Conservation (phyloP, 1,140 invertebrate genomes). For the Penaeus japonicus region DNA sequence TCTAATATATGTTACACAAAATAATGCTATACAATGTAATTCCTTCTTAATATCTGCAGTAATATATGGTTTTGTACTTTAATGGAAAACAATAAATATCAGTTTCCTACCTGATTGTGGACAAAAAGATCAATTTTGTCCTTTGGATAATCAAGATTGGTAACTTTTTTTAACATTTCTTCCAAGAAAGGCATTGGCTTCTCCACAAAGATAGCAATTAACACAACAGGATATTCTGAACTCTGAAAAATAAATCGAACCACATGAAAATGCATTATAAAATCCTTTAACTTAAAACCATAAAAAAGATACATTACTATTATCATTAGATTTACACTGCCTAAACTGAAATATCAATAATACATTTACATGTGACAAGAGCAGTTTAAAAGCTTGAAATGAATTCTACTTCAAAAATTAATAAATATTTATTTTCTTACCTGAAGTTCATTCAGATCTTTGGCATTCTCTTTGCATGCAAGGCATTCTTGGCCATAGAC, state of each 20-base stretch:
- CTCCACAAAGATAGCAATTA: slow-evolving; percentile 85
- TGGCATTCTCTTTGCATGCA: slow-evolving; percentile 73
- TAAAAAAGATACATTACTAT: too few species aligned
- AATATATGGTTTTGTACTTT: too few species aligned
- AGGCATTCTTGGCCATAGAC: slow-evolving; percentile 79
- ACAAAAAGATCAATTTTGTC: slow-evolving; percentile 84
- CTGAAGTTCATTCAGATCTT: slow-evolving; percentile 63
- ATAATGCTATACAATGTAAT: too few species aligned
- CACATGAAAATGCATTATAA: not conserved
- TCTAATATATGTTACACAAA: too few species aligned
- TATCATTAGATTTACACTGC: too few species aligned
- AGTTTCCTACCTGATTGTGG: slow-evolving; percentile 74
- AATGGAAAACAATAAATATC: not conserved
- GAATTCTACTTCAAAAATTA: not conserved
- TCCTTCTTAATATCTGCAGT: too few species aligned
- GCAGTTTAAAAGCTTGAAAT: not conserved
- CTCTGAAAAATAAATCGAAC: slow-evolving; percentile 27
- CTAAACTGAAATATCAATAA: too few species aligned
- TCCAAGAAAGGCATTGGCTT: slow-evolving; percentile 90
- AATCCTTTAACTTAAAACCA: too few species aligned
- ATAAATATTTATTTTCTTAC: not conserved
- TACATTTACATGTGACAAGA: too few species aligned
- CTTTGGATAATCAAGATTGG: slow-evolving; percentile 86
- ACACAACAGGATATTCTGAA: slow-evolving; percentile 71
- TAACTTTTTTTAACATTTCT: slow-evolving; percentile 83